A percentile compares a stretch with the other conserved stretches of the same genome.
These are phyloP conservation scores for Trypoxylon attenuatum DNA, from an alignment of 2,888 invertebrate genomes.

Conservation along the genomic window DNA sequence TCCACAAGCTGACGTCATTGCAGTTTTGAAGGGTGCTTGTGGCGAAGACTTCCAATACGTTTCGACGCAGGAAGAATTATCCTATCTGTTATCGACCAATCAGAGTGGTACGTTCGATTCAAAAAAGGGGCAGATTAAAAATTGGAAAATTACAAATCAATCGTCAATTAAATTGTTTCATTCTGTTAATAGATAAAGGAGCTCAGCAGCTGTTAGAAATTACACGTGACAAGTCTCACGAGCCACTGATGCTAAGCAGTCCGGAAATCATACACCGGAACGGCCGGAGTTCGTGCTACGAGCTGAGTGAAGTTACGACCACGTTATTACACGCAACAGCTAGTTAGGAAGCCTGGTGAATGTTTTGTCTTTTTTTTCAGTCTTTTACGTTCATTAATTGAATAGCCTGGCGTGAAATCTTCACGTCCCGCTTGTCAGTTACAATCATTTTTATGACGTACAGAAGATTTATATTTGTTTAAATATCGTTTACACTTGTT, in stretches of 20 bases:
- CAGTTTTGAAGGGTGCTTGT: constrained; percentile 82
- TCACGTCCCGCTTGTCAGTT: too few relatives aligned
- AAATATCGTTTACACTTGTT: too few relatives aligned
- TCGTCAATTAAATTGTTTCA: too few relatives aligned
- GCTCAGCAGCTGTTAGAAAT: constrained; percentile 59
- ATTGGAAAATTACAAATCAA: not conserved
- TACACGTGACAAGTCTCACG: constrained; percentile 56
- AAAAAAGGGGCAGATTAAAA: not conserved
- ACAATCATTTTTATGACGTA: too few relatives aligned
- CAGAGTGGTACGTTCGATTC: constrained; percentile 55
- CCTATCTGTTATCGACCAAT: constrained; percentile 74
- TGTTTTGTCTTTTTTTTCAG: too few relatives aligned
- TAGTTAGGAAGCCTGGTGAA: constrained; percentile 65
- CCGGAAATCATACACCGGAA: constrained; percentile 66
- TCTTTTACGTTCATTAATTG: too few relatives aligned
- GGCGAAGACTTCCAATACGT: constrained; percentile 80
- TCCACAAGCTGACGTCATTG: constrained; percentile 80
- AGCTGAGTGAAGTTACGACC: constrained; percentile 69
- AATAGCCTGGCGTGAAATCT: too few relatives aligned
- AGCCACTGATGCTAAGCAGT: constrained; percentile 53
- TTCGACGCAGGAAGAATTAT: constrained; percentile 78
- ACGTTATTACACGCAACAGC: constrained; percentile 67
- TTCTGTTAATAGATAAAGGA: constrained; percentile 59
- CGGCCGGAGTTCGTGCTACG: constrained; percentile 64
- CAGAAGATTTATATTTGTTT: too few relatives aligned